Base-by-base conservation (phyloP, 2,797 vertebrate genomes). In the Bradypodion ventrale region DNA sequence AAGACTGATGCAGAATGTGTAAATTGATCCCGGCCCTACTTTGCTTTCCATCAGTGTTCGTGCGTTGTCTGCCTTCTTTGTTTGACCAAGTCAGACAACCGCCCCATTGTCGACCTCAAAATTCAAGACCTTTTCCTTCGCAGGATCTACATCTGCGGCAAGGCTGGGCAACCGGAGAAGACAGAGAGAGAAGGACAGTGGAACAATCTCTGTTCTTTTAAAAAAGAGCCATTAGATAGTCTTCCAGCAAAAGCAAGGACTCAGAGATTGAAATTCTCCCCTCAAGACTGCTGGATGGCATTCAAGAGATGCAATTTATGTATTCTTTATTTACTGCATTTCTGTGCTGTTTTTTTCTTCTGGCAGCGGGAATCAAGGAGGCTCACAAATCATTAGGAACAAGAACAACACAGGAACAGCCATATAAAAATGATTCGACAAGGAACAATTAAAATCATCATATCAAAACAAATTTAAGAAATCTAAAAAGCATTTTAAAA, bases 71-170 rank as follows among this genome's bases (percentile, higher is more conserved):
- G 23, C 35, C 52, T 59, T 1, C 75, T 25, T 15, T 2, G 1
- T 2, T 5, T 1, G 35, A 29, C 40, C 49, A 46, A 75, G 13
- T 0, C 46, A 56, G 78, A 85, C 78, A 85, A 85, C 44, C 6
- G 7, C 60, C 32, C 27, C 25, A 5, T 75, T 75, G 49, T 80
- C 37, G 46, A 44, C 8, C 63, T 74, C 27, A 25, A 75, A 69
- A 69, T 75, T 80, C 62, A 69, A 85, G 49, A 29, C 29, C 29
- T 80, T 66, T 60, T 46, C 75, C 63, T 75, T 46, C 46, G 29
- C 37, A 7, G 16, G 19, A 37, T 49, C 16, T 9, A 16, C 68
- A 79, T 68, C 56, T 9, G 56, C 23, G 42, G 21, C 49, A 46
- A 63, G 63, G 9, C n/a, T 29, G 5, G 29, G 12, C 15, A 3